Base-by-base conservation (phyloP, 2,888 invertebrate genomes). In the Andrena fulva region DNA sequence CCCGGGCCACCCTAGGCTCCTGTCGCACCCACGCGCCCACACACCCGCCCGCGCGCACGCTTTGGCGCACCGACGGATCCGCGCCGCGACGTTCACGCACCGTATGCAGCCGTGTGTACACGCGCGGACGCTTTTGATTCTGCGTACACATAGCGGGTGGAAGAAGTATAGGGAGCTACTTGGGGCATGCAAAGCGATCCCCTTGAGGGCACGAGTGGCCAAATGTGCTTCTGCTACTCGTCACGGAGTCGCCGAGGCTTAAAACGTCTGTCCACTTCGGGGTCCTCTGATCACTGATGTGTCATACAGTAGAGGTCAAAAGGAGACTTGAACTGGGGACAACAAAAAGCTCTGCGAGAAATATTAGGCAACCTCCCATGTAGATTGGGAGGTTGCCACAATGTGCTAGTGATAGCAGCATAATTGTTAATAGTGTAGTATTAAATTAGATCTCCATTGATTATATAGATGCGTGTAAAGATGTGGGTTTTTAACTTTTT, bases 31-130 rank as follows among this genome's bases (percentile, higher is more conserved):
- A 60, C 60, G 54, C 42, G 33, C 16, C 20, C 54, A 54, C 67
- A 69, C 66, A 29, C 35, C 3, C 3, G 54, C 63, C 33, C n/a
- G 7, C 68, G 42, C 63, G 33, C 31, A 50, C 52, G 69, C 70
- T 66, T 67, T 62, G 35, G 63, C 52, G 69, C 75, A 73, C 59
- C 62, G 68, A 67, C 59, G 74, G 56, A 68, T 77, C 66, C 67
- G 67, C 50, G 74, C 24, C 62, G 50, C 62, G 73, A 77, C 63
- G 59, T 52, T 77, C 70, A 68, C 67, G 63, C 73, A n/a, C 50
- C 24, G 27, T 35, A 33, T 20, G 35, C 27, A 56, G 24, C 31
- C n/a, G 29, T 33, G 66, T 10, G 48, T 48, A 48, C 12, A 20
- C 54, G 10, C 10, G 50, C 31, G 3, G 5, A 2, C 62, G 63